These are phyloP conservation scores for Ochotona curzoniae DNA, from an alignment of 2,113 vertebrate species.

Conservation along the genomic window DNA sequence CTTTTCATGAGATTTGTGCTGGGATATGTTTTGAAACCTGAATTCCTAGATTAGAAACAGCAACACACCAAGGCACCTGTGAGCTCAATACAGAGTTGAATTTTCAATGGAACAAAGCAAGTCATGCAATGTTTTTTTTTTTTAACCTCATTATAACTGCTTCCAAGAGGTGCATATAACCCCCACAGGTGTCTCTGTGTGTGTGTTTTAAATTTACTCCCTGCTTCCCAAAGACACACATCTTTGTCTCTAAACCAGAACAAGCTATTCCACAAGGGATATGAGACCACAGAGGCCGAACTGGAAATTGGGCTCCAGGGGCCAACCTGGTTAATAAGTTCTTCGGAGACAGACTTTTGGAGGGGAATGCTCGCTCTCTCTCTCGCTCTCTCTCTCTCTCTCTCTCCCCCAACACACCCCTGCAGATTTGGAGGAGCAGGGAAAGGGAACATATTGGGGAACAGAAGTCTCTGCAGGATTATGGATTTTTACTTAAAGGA, in stretches of 20 bases:
- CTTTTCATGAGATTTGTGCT: neutral
- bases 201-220: neutral
- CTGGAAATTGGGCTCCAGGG: neutral
- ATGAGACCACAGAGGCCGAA: neutral
- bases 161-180: neutral
- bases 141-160: neutral
- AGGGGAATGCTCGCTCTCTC: too few species aligned
- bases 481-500: conserved; percentile 1
- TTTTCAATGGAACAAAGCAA: neutral
- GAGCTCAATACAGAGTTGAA: neutral
- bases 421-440: neutral
- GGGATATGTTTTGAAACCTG: neutral
- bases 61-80: neutral
- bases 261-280: neutral
- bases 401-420: too few species aligned
- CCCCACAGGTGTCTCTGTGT: neutral
- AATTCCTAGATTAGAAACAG: neutral
- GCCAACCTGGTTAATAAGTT: neutral
- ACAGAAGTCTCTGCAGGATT: neutral
- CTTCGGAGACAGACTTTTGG: neutral
- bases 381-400: neutral
- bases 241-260: conserved; percentile 29
- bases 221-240: neutral
- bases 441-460: neutral
- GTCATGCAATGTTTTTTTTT: neutral